These are phyloP conservation scores for Typhlichthys eigenmanni DNA, from an alignment of 2,797 vertebrate species.

Conservation along the genomic window DNA sequence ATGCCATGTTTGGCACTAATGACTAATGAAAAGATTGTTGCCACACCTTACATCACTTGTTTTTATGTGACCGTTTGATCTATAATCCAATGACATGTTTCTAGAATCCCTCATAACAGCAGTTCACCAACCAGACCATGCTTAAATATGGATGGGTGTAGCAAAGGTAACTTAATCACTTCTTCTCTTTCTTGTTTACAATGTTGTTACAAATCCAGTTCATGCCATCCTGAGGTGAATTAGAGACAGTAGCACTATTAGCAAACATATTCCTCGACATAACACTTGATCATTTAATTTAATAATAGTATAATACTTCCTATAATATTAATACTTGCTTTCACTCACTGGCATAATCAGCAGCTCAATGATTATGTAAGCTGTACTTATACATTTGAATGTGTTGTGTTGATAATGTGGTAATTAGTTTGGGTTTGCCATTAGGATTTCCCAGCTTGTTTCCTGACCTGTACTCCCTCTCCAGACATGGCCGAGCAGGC, in stretches of 20 bases:
- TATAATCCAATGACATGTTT: constrained; percentile 7
- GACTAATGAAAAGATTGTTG: constrained; percentile 46
- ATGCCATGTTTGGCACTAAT: constrained; percentile 16
- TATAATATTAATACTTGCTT: too few relatives aligned
- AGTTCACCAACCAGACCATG: constrained; percentile 9
- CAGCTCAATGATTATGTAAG: too few relatives aligned
- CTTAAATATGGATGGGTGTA: constrained; percentile 8
- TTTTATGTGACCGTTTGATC: constrained; percentile 8
- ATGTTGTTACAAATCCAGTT: constrained; percentile 88
- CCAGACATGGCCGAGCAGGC: constrained; percentile 88
- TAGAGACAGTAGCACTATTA: not conserved
- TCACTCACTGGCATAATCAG: too few relatives aligned
- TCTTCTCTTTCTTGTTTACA: constrained; percentile 74
- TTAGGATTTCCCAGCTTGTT: not conserved
- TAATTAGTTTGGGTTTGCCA: not conserved
- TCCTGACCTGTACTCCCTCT: constrained; percentile 87
- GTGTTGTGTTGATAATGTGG: not conserved
- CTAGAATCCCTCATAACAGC: constrained; percentile 9
- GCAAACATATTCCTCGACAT: too few relatives aligned
- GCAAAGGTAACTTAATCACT: constrained; percentile 52
- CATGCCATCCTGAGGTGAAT: constrained; percentile 78
- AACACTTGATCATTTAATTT: too few relatives aligned
- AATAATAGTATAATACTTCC: too few relatives aligned
- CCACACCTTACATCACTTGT: too few relatives aligned
- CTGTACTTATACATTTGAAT: not conserved